These are phyloP conservation scores for Drosophila tsacasi DNA, from an alignment of 1,140 invertebrate genomes.

Conservation along the genomic window DNA sequence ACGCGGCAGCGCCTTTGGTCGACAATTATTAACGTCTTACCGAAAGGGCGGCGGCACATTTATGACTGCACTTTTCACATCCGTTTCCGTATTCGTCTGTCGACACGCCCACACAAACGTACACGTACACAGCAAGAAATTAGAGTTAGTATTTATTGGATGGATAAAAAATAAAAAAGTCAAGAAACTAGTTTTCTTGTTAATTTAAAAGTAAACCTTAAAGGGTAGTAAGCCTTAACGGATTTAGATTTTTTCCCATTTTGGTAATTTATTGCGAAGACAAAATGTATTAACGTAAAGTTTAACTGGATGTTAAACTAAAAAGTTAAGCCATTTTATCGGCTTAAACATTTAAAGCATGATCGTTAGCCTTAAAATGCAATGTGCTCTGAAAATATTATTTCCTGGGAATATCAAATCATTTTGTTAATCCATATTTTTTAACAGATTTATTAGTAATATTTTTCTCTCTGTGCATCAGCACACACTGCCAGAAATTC, in stretches of 20 bases:
- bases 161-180: too few relatives aligned
- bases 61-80: conserved; percentile 84
- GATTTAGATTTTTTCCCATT: too few relatives aligned
- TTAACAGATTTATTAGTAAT: accelerated
- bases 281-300: neutral
- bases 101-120: conserved; percentile 53
- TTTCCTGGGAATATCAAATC: neutral
- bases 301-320: neutral
- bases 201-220: neutral
- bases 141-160: neutral
- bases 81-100: conserved; percentile 77
- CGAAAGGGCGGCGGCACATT: conserved; percentile 75
- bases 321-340: too few relatives aligned
- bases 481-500: conserved; percentile 39
- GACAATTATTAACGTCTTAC: conserved; percentile 81
- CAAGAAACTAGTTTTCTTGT: neutral
- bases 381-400: too few relatives aligned
- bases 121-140: conserved; percentile 7
- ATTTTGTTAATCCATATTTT: neutral
- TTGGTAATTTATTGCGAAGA: too few relatives aligned
- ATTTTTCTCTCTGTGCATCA: neutral
- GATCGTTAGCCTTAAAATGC: neutral
- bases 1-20: conserved; percentile 30
- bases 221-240: too few relatives aligned
- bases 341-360: neutral